Conservation (phyloP, 92 coral and sea anemone species). For the Micromussa lordhowensis region DNA sequence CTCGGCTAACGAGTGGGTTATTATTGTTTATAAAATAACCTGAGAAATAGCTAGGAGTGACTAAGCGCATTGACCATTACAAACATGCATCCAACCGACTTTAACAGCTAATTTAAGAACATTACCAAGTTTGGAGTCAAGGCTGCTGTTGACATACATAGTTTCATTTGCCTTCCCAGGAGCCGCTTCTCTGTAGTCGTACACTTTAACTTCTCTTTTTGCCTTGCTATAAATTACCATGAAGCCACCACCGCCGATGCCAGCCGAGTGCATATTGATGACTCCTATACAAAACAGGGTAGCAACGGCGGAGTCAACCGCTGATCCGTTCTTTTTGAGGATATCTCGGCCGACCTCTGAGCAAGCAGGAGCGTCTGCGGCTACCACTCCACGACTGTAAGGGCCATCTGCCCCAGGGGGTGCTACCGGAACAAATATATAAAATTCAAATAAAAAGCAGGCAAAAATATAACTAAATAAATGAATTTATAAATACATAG, state of each 20-base stretch:
- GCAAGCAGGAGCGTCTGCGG: constrained; percentile 75
- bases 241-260: constrained; percentile 98
- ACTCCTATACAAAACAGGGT: constrained; percentile 87
- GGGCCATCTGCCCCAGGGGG: constrained; percentile 78
- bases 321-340: constrained; percentile 81
- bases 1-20: neutral
- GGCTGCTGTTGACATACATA: constrained; percentile 83
- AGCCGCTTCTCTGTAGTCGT: constrained; percentile 90
- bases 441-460: neutral
- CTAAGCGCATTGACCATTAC: too few relatives aligned
- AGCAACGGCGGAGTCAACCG: constrained; percentile 93
- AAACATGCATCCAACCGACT: too few relatives aligned
- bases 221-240: constrained; percentile 80
- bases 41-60: too few relatives aligned
- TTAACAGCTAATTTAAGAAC: too few relatives aligned
- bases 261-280: constrained; percentile 97
- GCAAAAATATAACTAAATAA: neutral
- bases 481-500: neutral
- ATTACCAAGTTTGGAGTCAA: constrained; percentile 77
- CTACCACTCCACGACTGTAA: constrained; percentile 71
- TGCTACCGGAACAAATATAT: neutral
- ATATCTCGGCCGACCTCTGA: constrained; percentile 84
- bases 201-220: constrained; percentile 58
- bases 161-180: constrained; percentile 71
- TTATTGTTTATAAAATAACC: too few relatives aligned